Evolutionary conservation across 2,888 invertebrate genomes (phyloP).

Genomic region (Taphrorychus bicolor): DNA sequence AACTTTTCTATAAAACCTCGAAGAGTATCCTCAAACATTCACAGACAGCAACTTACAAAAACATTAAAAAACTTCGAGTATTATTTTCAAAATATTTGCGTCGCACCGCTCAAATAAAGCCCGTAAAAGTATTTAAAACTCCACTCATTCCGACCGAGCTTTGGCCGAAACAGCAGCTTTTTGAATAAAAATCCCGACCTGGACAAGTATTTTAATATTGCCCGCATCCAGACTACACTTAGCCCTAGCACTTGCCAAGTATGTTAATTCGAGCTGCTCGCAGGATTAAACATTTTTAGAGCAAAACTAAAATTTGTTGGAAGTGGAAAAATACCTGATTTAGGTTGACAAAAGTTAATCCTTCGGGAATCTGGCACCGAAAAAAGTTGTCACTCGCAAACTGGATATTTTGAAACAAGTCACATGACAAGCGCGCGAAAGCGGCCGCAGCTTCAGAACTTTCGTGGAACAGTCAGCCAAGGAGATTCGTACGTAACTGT

Average conservation of each 20-base stretch:
- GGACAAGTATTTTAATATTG: neutral
- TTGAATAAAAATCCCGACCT: neutral
- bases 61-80: too few relatives aligned
- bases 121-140: neutral
- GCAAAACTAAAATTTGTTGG: too few relatives aligned
- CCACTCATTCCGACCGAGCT: neutral
- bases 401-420: slow-evolving; percentile 35
- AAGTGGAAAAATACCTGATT: neutral
- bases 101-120: too few relatives aligned
- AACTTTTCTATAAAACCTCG: too few relatives aligned
- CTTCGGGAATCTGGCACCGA: slow-evolving; percentile 2
- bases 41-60: too few relatives aligned
- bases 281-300: too few relatives aligned
- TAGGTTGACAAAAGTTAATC: neutral
- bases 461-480: slow-evolving; percentile 16
- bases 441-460: slow-evolving; percentile 20
- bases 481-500: slow-evolving; percentile 37
- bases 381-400: slow-evolving; percentile 29
- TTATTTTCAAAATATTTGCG: too few relatives aligned
- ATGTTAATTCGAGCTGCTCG: neutral
- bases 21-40: too few relatives aligned
- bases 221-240: neutral
- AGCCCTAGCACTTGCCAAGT: neutral
- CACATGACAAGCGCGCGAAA: slow-evolving; percentile 45
- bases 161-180: neutral